Evolutionary conservation across 2,113 vertebrate species (phyloP), one percentile per base, ranked within the genome.

Genomic region (Colinus virginianus): DNA sequence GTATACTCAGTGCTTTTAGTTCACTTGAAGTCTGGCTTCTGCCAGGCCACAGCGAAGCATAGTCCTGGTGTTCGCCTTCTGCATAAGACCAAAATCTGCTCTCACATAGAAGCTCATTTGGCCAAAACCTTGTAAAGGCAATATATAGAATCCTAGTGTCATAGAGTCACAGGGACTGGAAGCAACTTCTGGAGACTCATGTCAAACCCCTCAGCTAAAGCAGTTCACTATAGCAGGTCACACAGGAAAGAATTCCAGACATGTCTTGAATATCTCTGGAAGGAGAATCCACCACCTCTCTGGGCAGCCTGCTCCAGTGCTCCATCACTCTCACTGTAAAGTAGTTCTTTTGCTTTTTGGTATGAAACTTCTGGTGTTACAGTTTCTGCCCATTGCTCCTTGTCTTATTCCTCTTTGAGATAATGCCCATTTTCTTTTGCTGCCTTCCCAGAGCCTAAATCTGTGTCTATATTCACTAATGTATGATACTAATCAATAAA

Each of bases 81-180:
- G 32, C 8, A 3, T 58, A 82, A 87, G 84, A 38, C 21, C 64
- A 63, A 32, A 80, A 79, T 79, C 74, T 34, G n/a, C 26, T 62
- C 51, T 67, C 92, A 61, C 51, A 25, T 53, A 26, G 5, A 28
- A 86, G 69, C 30, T 78, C 14, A 49, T 95, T 95, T 95, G 25
- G 66, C 86, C 71, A 88, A 90, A 95, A 85, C 48, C 56, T 79
- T 61, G 85, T 92, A 92, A 51, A 45, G 69, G 9, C 90, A 84
- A 84, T 55, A 49, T 3, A 7, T 78, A 87, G 91, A 88, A 93
- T 53, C 51, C 9, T 17, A 53, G 26, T 28, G 26, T 53, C 14
- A 53, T 53, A 9, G 14, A 53, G 17, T 53, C 26, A 30, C 8
- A 53, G 26, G 15, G 26, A 5, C 28, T 53, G 51, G 26, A 53